A percentile compares a stretch with the other conserved stretches of the same genome.
Conservation (phyloP, 2,113 vertebrate species). For the Colistium nudipinnis region DNA sequence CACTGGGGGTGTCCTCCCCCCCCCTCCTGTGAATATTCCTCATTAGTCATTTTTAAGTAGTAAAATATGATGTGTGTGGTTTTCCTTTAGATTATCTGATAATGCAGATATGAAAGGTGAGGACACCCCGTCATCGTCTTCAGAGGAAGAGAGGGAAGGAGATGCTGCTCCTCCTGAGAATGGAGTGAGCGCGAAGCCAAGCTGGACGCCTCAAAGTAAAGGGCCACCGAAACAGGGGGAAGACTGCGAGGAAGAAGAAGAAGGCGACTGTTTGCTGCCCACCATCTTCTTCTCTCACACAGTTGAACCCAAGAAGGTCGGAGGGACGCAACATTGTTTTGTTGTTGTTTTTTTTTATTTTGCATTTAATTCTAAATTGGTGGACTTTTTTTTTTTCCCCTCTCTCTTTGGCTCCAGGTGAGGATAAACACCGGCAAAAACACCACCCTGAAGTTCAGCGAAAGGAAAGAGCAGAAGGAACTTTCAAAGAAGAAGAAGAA, state of each 20-base stretch:
- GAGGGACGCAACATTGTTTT: neutral
- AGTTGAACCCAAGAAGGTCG: conserved; percentile 93
- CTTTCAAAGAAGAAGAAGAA: conserved; percentile 93
- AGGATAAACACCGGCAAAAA: conserved; percentile 98
- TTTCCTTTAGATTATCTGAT: conserved; percentile 77
- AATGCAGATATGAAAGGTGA: conserved; percentile 83
- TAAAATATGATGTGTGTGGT: conserved; percentile 30
- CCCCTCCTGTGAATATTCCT: neutral
- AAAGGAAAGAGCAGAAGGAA: conserved; percentile 89
- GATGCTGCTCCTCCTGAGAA: conserved; percentile 66
- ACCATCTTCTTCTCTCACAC: conserved; percentile 97
- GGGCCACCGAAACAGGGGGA: conserved; percentile 31
- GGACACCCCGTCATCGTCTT: conserved; percentile 83
- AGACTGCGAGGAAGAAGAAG: conserved; percentile 74
- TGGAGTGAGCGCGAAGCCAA: conserved; percentile 65
- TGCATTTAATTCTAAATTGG: neutral
- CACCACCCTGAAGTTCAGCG: conserved; percentile 95
- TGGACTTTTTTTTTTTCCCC: neutral
- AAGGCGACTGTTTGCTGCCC: conserved; percentile 85
- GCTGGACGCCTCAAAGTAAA: conserved; percentile 51
- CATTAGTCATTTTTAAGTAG: neutral
- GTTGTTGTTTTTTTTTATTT: neutral
- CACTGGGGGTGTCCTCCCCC: neutral
- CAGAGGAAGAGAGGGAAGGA: conserved; percentile 90
- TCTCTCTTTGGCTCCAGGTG: conserved; percentile 82